phyloP scores from a whole-genome alignment of 2,113 vertebrate genomes.

The Pantherophis guttatus region DNA sequence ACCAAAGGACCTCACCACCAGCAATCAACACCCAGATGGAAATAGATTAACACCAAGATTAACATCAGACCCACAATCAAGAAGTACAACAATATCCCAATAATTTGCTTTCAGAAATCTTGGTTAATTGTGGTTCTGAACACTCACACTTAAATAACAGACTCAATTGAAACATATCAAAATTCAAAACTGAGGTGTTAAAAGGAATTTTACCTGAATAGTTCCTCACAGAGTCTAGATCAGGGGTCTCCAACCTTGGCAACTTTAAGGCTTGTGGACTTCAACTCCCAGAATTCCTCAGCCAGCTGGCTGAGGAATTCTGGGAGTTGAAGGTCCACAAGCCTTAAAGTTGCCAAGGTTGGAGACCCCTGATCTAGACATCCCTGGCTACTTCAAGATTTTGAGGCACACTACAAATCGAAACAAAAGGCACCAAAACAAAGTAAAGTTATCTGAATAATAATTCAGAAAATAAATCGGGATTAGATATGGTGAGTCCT shows the following conservation, averaged over 20 bases:
- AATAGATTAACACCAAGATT: background rate
- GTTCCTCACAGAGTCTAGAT: background rate
- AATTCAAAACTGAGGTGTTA: background rate
- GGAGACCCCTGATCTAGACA: background rate
- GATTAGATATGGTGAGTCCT: background rate
- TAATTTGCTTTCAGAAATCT: background rate
- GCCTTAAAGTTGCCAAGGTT: no score
- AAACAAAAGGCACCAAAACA: background rate
- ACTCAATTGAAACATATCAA: background rate
- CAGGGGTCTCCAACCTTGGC: background rate
- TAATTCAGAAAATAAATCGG: background rate
- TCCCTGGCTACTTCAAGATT: background rate
- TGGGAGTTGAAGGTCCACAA: no score
- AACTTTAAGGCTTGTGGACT: background rate
- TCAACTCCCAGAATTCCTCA: no score
- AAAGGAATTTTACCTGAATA: background rate
- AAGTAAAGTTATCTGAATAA: background rate
- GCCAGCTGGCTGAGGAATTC: no score
- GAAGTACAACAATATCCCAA: background rate
- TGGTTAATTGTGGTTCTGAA: background rate
- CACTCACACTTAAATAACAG: background rate
- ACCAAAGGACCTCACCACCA: background rate
- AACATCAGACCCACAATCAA: background rate
- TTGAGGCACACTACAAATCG: background rate
- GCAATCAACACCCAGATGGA: background rate